Conservation (phyloP, 1,140 invertebrate species). For the Laupala kohalensis region DNA sequence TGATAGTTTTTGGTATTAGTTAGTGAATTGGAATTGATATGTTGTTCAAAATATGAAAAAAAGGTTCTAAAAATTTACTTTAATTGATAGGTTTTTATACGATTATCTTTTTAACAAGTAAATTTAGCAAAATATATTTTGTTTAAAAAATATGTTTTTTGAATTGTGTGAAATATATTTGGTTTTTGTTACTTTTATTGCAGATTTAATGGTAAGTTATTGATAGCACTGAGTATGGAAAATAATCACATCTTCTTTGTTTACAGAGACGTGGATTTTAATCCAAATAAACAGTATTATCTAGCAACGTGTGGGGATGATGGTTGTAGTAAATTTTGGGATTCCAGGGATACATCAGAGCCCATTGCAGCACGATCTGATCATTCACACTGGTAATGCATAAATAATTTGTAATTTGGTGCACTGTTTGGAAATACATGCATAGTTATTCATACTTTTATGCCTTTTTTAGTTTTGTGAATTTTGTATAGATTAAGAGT, state of each 20-base stretch:
- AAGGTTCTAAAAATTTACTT: no score
- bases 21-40: no score
- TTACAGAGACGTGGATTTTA: constrained; percentile 81
- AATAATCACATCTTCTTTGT: constrained; percentile 3
- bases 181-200: no score
- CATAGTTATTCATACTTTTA: not conserved
- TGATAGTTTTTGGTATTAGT: no score
- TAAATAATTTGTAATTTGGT: not conserved
- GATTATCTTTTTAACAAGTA: no score
- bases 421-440: not conserved
- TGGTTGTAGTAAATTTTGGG: constrained; percentile 90
- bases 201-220: no score
- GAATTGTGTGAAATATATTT: no score
- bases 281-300: constrained; percentile 91
- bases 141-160: no score
- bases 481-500: constrained; percentile 9
- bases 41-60: no score
- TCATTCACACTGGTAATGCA: constrained; percentile 83
- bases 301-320: constrained; percentile 91
- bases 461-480: not conserved
- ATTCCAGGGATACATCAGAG: constrained; percentile 66
- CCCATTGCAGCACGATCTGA: constrained; percentile 70
- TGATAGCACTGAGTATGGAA: no score
- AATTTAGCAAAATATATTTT: no score
- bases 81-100: no score